Conservation (phyloP, 2,113 vertebrate species). For the Piprites chloris region DNA sequence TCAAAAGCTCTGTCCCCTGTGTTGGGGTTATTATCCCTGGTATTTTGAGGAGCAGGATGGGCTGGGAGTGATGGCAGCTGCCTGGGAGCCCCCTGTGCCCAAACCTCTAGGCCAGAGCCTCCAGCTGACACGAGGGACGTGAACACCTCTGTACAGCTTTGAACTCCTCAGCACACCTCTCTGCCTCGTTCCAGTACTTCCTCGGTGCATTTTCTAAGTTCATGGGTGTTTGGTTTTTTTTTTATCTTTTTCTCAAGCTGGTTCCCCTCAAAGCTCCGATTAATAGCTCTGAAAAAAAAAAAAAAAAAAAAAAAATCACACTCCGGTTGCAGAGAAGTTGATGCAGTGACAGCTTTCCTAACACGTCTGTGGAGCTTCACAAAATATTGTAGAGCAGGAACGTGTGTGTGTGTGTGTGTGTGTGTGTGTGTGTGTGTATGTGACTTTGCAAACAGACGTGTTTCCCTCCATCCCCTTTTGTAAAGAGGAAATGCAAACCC, state of each 20-base stretch:
- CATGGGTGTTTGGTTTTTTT: not conserved
- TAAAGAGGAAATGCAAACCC: not conserved
- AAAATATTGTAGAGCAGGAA: constrained; percentile 27
- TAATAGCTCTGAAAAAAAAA: not conserved
- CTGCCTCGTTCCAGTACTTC: not conserved
- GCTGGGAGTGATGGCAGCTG: not conserved
- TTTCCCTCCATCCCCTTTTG: not conserved
- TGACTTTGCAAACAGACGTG: constrained; percentile 3
- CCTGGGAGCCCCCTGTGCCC: not conserved
- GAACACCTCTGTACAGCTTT: fast-evolving
- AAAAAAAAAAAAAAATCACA: not conserved
- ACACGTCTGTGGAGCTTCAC: constrained; percentile 25
- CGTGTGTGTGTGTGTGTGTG: not conserved
- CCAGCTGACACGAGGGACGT: not conserved
- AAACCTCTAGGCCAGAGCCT: not conserved
- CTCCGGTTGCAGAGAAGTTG: constrained; percentile 27
- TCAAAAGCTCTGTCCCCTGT: not conserved
- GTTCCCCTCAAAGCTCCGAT: not conserved
- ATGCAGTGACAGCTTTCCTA: constrained; percentile 55
- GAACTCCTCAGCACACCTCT: not conserved
- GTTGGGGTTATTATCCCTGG: not conserved
- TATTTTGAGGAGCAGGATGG: not conserved
- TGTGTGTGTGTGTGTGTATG: not conserved
- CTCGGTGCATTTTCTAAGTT: fast-evolving
- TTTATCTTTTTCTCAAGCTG: not conserved